Percentiles rank a stretch among this genome's conserved stretches.
Evolutionary conservation across 2,113 vertebrate species (phyloP).

Genomic region (Gallinago jamesoni): DNA sequence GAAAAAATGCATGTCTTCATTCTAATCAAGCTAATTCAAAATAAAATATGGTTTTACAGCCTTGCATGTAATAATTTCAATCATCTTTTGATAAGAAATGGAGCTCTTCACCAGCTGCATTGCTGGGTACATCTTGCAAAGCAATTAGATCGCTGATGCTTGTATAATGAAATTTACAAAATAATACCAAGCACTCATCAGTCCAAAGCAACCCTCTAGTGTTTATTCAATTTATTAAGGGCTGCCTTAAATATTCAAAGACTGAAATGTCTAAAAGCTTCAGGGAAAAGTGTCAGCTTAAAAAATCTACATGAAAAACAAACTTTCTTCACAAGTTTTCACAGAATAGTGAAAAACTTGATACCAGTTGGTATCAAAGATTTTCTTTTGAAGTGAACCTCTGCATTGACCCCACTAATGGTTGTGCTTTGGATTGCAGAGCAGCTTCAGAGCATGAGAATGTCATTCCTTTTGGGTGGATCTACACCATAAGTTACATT

Average conservation of each 20-base stretch:
- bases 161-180: slow-evolving; percentile 36
- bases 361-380: neutral
- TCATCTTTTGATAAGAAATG: slow-evolving; percentile 24
- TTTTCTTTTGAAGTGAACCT: neutral
- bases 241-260: neutral
- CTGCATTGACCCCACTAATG: neutral
- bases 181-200: slow-evolving; percentile 13
- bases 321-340: neutral
- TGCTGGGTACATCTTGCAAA: slow-evolving; percentile 28
- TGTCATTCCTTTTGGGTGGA: neutral
- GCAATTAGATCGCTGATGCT: slow-evolving; percentile 10
- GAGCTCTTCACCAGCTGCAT: slow-evolving; percentile 37
- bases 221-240: neutral
- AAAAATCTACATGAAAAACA: neutral
- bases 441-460: neutral
- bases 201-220: neutral
- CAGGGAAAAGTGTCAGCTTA: neutral
- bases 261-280: neutral
- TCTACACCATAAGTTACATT: neutral
- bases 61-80: slow-evolving; percentile 24
- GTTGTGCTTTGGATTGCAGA: neutral
- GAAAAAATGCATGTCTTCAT: neutral
- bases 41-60: neutral
- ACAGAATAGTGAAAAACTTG: neutral
- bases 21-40: slow-evolving; percentile 44